Evolutionary conservation across 64 coral and sea anemone species (phyloP), one percentile per base, ranked within the genome.

Genomic region (Platygyra sinensis): DNA sequence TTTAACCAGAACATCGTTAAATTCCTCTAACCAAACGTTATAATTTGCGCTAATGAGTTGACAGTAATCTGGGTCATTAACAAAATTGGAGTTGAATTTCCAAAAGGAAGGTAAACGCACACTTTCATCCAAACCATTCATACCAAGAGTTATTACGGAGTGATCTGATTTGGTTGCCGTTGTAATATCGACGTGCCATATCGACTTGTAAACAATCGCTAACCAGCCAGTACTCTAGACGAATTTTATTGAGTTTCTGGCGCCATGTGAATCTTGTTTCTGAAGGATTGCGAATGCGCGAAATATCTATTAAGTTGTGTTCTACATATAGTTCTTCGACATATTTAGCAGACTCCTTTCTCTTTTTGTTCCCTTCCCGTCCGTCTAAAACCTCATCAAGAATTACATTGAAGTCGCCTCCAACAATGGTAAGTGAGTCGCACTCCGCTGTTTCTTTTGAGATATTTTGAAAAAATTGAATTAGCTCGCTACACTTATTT

Each of bases 181-280:
- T 50, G 65, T 74, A 24, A 90, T 81, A 28, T 82, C 52, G 17
- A 42, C 59, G 10, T n/a, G 10, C 50, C 24, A 82, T 72, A 52
- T 90, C 89, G 9, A 73, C 78, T 79, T 89, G 87, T 24, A 89
- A 39, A 63, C 17, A 19, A 39, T 89, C 87, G 38, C 87, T 89
- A 22, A 89, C 42, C 16, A 89, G 28, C 84, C 84, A 87, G 73
- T 39, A 87, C 4, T 87, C 84, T 33, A 88, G 72, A 36, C 86
- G 72, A 52, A 62, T 90, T 72, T 90, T 77, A 49, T 82, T 52
- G 17, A 81, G 2, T 88, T 88, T 88, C 60, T 75, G 72, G 36
- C 64, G 60, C 84, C 84, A 87, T 15, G 64, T 87, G n/a, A 87
- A 87, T 72, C 46, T 27, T 67, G 29, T 52, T 72, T 31, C 67